These are phyloP conservation scores for Danio aesculapii DNA, from an alignment of 2,797 vertebrate genomes.

Conservation along the genomic window DNA sequence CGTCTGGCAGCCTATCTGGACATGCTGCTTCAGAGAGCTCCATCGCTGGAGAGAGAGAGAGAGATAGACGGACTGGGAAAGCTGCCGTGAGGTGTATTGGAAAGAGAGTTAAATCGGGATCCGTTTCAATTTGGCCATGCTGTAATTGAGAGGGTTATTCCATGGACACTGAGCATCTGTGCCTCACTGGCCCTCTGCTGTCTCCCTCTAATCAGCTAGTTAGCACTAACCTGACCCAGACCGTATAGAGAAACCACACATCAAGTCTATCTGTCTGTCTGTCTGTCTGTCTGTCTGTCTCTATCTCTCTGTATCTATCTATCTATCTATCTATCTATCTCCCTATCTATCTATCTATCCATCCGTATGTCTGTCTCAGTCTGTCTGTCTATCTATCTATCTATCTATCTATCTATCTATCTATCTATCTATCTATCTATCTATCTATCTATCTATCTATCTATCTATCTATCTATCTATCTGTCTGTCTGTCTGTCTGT, in stretches of 20 bases:
- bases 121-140: slow-evolving; percentile 78
- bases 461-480: too few relatives aligned
- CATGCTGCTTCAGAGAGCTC: slow-evolving; percentile 36
- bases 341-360: too few relatives aligned
- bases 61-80: slow-evolving; percentile 71
- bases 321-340: too few relatives aligned
- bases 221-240: slow-evolving; percentile 28
- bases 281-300: not conserved
- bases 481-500: too few relatives aligned
- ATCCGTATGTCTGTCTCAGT: too few relatives aligned
- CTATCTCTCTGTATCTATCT: not conserved
- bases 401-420: too few relatives aligned
- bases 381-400: too few relatives aligned
- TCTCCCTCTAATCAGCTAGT: slow-evolving; percentile 71
- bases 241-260: slow-evolving; percentile 58
- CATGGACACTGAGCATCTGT: slow-evolving; percentile 75
- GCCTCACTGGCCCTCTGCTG: slow-evolving; percentile 68
- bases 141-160: slow-evolving; percentile 80
- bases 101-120: slow-evolving; percentile 83
- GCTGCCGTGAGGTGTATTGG: slow-evolving; percentile 72
- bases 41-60: slow-evolving; percentile 19
- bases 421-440: too few relatives aligned
- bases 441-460: too few relatives aligned
- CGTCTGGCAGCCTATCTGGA: slow-evolving; percentile 50
- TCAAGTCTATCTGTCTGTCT: not conserved